Base-by-base conservation (phyloP, 2,113 vertebrate species). In the Erpornis zantholeuca region DNA sequence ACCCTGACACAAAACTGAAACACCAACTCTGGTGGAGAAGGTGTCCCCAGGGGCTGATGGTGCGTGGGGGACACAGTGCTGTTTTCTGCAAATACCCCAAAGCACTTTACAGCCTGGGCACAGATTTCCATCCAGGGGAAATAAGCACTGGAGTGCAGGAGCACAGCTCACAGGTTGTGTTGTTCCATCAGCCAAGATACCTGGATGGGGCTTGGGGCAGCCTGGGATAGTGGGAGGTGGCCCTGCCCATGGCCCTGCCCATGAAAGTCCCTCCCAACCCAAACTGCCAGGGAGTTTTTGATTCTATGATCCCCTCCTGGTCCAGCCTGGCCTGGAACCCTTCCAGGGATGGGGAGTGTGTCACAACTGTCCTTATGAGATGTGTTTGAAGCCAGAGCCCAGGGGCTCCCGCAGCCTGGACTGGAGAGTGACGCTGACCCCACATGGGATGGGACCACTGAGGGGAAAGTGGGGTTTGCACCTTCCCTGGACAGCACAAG, bases 371-470 rank as follows among this genome's bases (percentile, higher is more conserved):
- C 44, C 50, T 4, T 2, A 4, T 4, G 81, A 36, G 49, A 25
- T 0, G 13, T 7, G 36, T 29, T 33, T 6, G 66, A 56, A 2
- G 15, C 27, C 33, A 6, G 15, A 31, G 5, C 65, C 23, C 10
- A 38, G 38, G 38, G 38, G 38, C 38, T 38, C 38, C 38, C 9
- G 38, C 38, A 38, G 38, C 38, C 38, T 38, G 38, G 38, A 12
- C 38, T 38, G 38, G 38, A 38, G 38, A 38, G 38, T 38, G 38
- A 12, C 38, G 12, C 38, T 38, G 38, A 38, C 38, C 38, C 38
- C 38, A 38, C 38, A 0, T 0, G 28, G 65, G 5, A 45, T 0
- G 2, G 13, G 7, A 7, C 7, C n/a, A 0, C 0, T 0, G 1
- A 5, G 40, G 40, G 15, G 0, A 36, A 24, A 31, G 40, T 1